Evolutionary conservation across 2,113 vertebrate genomes (phyloP).

Genomic region (Mobula hypostoma): DNA sequence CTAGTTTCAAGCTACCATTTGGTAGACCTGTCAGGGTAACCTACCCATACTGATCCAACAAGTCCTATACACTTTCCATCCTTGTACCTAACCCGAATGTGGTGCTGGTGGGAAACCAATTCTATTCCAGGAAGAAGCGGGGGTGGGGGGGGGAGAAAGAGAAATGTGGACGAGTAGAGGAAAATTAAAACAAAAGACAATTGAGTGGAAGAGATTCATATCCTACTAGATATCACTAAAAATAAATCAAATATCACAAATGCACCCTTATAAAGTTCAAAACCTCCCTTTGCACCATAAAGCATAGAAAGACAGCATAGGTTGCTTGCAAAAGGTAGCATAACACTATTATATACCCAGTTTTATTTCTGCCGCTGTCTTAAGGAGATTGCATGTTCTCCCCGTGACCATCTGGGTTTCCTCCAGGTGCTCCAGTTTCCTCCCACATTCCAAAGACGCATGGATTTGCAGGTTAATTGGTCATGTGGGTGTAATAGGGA

Average conservation of each 20-base stretch:
- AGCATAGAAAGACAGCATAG: not conserved
- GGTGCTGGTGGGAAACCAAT: not conserved
- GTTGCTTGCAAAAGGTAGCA: not conserved
- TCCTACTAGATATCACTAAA: not conserved
- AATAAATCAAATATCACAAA: not conserved
- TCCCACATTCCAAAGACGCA: too few species aligned
- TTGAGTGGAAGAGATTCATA: not conserved
- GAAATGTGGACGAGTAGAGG: not conserved
- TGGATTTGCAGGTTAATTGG: too few species aligned
- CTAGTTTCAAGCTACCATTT: not conserved
- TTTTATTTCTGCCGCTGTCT: too few species aligned
- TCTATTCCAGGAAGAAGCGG: not conserved
- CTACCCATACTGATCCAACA: not conserved
- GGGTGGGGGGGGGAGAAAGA: not conserved
- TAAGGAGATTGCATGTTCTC: too few species aligned
- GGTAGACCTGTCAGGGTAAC: not conserved
- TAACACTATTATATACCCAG: too few species aligned
- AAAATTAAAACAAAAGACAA: not conserved
- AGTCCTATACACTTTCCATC: not conserved
- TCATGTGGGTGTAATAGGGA: too few species aligned
- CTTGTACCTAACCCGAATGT: not conserved
- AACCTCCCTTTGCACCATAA: not conserved
- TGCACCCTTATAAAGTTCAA: not conserved
- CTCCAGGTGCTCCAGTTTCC: too few species aligned
- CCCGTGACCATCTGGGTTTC: too few species aligned